These are phyloP conservation scores for Cuniculus paca DNA, from an alignment of 2,797 vertebrate genomes.

Conservation along the genomic window DNA sequence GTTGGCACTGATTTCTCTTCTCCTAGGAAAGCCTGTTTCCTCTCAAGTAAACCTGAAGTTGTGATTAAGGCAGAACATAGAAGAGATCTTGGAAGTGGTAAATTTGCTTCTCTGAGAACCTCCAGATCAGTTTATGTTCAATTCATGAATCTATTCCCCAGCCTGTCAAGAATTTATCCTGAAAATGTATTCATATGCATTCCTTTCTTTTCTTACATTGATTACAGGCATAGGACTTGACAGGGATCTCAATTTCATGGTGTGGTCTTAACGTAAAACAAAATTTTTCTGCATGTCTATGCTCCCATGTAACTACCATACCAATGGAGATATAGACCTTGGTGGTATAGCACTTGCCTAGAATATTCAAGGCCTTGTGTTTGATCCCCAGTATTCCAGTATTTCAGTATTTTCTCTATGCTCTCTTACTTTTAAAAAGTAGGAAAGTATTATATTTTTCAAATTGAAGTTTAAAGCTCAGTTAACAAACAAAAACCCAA, in stretches of 20 bases:
- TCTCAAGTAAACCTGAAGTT: not conserved
- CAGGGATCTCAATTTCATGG: not conserved
- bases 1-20: not conserved
- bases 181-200: not conserved
- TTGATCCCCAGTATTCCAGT: not conserved
- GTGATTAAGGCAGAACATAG: not conserved
- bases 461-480: not conserved
- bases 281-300: not conserved
- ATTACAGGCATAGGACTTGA: not conserved
- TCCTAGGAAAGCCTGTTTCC: not conserved
- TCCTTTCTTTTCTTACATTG: not conserved
- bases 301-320: not conserved
- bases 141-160: not conserved
- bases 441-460: not conserved
- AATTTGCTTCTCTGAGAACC: slow-evolving; percentile 8
- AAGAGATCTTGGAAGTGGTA: not conserved
- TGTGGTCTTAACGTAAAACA: not conserved
- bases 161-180: not conserved
- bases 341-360: not conserved
- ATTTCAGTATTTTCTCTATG: not conserved
- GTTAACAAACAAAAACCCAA: not conserved
- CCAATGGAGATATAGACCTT: not conserved
- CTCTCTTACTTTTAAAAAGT: not conserved
- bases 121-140: not conserved
- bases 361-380: not conserved